Evolutionary conservation across 2,888 invertebrate genomes (phyloP).

Genomic region (Bugula neritina): DNA sequence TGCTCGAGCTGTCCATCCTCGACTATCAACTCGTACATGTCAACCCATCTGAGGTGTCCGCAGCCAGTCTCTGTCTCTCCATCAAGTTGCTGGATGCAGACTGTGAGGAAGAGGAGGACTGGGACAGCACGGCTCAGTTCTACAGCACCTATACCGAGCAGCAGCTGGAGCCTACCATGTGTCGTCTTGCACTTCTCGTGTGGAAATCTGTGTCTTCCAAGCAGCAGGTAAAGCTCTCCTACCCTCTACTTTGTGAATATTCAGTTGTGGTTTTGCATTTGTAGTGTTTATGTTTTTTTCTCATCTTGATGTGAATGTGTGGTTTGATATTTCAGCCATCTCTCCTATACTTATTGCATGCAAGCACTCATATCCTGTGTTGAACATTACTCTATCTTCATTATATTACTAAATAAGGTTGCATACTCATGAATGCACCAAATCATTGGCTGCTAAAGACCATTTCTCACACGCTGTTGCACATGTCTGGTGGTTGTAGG

Average conservation of each 20-base stretch:
- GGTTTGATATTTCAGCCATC: too few species aligned
- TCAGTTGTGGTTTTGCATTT: too few species aligned
- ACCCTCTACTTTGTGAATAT: neutral
- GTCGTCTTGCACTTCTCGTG: slow-evolving; percentile 66
- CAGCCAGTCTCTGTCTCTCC: slow-evolving; percentile 72
- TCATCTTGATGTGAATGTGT: too few species aligned
- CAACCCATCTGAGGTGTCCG: slow-evolving; percentile 76
- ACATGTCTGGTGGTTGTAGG: too few species aligned
- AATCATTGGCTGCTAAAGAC: too few species aligned
- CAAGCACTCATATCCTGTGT: too few species aligned
- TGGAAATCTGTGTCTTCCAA: slow-evolving; percentile 66
- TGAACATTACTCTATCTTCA: too few species aligned
- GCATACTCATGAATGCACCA: too few species aligned
- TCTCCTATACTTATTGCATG: too few species aligned
- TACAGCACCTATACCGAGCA: slow-evolving; percentile 70
- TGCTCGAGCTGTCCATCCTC: slow-evolving; percentile 75
- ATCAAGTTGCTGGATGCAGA: slow-evolving; percentile 52
- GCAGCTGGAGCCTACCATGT: slow-evolving; percentile 65
- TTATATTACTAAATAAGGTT: too few species aligned
- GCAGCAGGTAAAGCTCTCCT: slow-evolving; percentile 57
- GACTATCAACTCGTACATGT: slow-evolving; percentile 71
- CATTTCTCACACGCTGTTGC: too few species aligned
- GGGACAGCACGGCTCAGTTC: slow-evolving; percentile 63
- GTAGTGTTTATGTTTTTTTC: too few species aligned
- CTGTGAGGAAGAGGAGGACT: slow-evolving; percentile 31